Percentiles rank a stretch among this genome's conserved stretches.
These are phyloP conservation scores for Oscheius onirici DNA, from an alignment of 2,888 invertebrate genomes.

Conservation along the genomic window DNA sequence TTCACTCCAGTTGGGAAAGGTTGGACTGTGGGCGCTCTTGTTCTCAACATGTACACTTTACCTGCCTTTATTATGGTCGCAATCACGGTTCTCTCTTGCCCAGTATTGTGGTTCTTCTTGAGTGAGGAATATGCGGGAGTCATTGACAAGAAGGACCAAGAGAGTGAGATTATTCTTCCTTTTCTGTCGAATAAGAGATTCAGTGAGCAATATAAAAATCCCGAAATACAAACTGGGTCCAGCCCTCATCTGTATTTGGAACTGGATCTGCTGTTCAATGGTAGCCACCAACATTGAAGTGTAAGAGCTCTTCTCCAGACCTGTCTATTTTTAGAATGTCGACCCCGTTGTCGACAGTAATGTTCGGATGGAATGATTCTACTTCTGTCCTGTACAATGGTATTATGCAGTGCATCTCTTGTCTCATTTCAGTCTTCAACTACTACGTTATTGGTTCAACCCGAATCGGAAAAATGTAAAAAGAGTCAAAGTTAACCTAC, in stretches of 20 bases:
- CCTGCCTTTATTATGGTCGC: slow-evolving; percentile 49
- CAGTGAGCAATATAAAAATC: slow-evolving; percentile 22
- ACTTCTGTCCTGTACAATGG: background rate
- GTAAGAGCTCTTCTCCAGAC: slow-evolving; percentile 31
- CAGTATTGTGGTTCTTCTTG: slow-evolving; percentile 44
- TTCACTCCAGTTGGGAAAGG: slow-evolving; percentile 51
- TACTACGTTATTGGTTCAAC: background rate
- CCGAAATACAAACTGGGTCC: slow-evolving; percentile 50
- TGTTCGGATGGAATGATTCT: background rate
- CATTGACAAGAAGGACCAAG: slow-evolving; percentile 38
- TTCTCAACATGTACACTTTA: slow-evolving; percentile 50
- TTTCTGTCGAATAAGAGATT: background rate
- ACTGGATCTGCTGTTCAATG: slow-evolving; percentile 50
- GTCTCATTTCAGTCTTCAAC: background rate
- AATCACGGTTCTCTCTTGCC: slow-evolving; percentile 36
- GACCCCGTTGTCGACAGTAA: background rate
- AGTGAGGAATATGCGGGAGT: slow-evolving; percentile 53
- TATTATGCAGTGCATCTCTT: background rate
- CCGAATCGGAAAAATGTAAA: background rate
- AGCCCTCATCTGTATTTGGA: slow-evolving; percentile 49
- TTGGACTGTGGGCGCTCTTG: slow-evolving; percentile 20
- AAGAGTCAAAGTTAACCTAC: background rate
- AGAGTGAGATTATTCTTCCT: slow-evolving; percentile 22
- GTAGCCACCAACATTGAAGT: slow-evolving; percentile 54
- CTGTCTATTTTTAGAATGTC: background rate